Evolutionary conservation across 2,113 vertebrate genomes (phyloP), one percentile per base, ranked within the genome.

Genomic region (Hippocampus comes): DNA sequence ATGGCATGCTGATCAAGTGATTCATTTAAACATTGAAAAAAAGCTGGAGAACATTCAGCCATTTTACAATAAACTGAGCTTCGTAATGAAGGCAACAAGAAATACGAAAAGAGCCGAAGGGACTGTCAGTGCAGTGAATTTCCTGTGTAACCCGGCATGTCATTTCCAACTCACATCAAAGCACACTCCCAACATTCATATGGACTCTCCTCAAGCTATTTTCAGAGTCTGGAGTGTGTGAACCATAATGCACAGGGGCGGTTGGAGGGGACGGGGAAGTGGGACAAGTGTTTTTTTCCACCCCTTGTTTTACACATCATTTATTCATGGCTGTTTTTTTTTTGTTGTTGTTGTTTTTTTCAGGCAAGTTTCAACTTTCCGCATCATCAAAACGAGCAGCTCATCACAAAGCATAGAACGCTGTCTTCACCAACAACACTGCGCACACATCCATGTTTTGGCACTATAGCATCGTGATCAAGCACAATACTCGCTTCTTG

Each of bases 1-100:
- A 80, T 73, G 69, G 69, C 53, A 78, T 79, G 25, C 14, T 72
- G 63, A 79, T 78, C 70, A 76, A 77, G 73, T 79, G 73, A 83
- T 55, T 82, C 27, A 71, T 70, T 78, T 63, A 82, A 56, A 63
- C 51, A 21, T n/a, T 66, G 10, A 70, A 11, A 60, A 51, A 74
- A 30, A 10, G 51, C 69, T 65, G 10, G 10, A 67, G 68, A 66
- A 46, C 25, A 18, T 71, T 1, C n/a, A 66, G 67, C 70, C 61
- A 60, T 71, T 63, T 21, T 46, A 11, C 42, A 27, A 25, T 46
- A 6, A 41, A 48, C 6, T 46, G 64, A 48, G n/a, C n/a, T 18
- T 48, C 2, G 23, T 23, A 46, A 48, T 23, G 27, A 66, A 66
- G n/a, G 2, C 23, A 3, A 27, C 25, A 21, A 66, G 64, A 46